Percentiles rank a stretch among this genome's conserved stretches.
Conservation (phyloP, 2,888 invertebrate species). For the Heliconius charithonia region DNA sequence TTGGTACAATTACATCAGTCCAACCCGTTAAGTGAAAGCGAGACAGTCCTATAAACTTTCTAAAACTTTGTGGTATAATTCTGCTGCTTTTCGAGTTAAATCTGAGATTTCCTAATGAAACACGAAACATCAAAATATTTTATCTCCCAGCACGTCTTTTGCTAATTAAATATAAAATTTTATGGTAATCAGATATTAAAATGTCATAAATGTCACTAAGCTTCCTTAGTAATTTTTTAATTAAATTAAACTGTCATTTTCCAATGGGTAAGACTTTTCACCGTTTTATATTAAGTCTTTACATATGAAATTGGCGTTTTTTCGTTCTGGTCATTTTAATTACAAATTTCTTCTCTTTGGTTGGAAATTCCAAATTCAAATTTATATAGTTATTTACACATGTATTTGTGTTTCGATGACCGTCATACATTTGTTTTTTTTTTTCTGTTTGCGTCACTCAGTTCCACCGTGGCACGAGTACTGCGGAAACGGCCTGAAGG, state of each 20-base stretch:
- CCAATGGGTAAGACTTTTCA: not conserved
- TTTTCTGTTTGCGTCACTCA: no score
- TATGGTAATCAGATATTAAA: not conserved
- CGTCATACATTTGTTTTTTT: not conserved
- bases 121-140: conserved; percentile 2
- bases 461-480: not conserved
- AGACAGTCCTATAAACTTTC: conserved; percentile 5
- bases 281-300: not conserved
- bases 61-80: conserved; percentile 3
- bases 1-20: conserved; percentile 1
- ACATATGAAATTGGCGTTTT: no score
- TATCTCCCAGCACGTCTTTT: not conserved
- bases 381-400: no score
- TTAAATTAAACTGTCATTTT: not conserved
- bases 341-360: no score
- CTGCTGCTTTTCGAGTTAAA: not conserved
- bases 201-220: not conserved
- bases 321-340: no score
- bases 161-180: conserved; percentile 9
- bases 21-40: conserved; percentile 5
- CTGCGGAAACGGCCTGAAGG: not conserved
- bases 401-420: no score
- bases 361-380: no score
- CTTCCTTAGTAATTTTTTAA: not conserved
- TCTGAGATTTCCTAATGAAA: conserved; percentile 1